Evolutionary conservation across 1,140 invertebrate species (phyloP), one percentile per base, ranked within the genome.

Genomic region (Drosophila bocqueti): DNA sequence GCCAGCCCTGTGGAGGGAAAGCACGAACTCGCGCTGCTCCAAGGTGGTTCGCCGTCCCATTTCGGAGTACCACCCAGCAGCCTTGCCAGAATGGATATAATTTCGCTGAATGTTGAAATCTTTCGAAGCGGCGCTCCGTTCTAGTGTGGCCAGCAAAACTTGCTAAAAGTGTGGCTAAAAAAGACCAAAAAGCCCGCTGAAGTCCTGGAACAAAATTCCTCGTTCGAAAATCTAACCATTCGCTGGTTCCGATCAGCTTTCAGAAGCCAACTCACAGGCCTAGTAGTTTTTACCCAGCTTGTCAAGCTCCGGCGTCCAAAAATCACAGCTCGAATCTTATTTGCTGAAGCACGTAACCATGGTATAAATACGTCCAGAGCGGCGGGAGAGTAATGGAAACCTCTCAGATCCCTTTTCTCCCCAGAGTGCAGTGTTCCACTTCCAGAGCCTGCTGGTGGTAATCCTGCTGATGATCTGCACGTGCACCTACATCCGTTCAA

Each of bases 391-490:
- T 16, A 10, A 8, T 4, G 10, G 4, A 55, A 15, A 40, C 9
- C 9, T 40, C 3, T 40, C 11, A 46, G 5, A 46, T 24, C 18
- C 11, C 2, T 21, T 34, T 24, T 10, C 15, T 24, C 15, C 21
- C 6, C 38, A 57, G 54, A 57, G 54, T 40, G 54, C 54, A 64
- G 94, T 99, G 83, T 99, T 99, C 93, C 99, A 99, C 94, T 99
- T 99, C 91, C 99, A 99, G 96, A 99, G 98, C 94, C 94, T 99
- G 45, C 93, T 99, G 76, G 97, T 97, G 24, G 98, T 99, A 24
- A 95, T 99, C 71, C 93, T 99, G 46, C 94, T 99, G 24, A 91
- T 99, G 67, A 99, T 99, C 91, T 99, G 99, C 93, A 99, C 99
- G 1, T 99, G 99, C 94, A 96, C 99, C 1, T 99, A 99, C 92